Evolutionary conservation across 2,888 invertebrate species (phyloP).

Genomic region (Liposcelis brunnea): DNA sequence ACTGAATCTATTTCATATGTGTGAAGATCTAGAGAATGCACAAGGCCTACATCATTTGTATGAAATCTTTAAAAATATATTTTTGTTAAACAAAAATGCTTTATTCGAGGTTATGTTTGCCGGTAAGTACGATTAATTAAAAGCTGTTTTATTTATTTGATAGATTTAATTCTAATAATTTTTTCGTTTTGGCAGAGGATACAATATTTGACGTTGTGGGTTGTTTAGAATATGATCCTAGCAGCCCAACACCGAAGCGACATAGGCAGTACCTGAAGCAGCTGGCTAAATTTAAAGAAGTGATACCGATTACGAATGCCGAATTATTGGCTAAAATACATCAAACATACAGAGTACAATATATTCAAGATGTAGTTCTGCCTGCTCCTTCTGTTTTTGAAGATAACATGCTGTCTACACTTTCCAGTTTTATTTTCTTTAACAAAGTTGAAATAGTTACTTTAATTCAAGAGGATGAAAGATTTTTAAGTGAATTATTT

Average conservation of each 20-base stretch:
- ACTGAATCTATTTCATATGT: constrained; percentile 86
- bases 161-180: neutral
- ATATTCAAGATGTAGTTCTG: constrained; percentile 96
- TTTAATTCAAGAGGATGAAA: constrained; percentile 87
- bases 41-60: constrained; percentile 90
- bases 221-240: constrained; percentile 94
- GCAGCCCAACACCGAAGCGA: constrained; percentile 64
- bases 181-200: constrained; percentile 38
- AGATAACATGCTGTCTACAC: constrained; percentile 92
- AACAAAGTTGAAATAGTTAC: constrained; percentile 99
- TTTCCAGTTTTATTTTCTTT: constrained; percentile 98
- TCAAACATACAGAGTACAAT: constrained; percentile 98
- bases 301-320: constrained; percentile 85
- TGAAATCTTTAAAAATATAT: constrained; percentile 97
- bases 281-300: constrained; percentile 80
- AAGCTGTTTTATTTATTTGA: constrained; percentile 16
- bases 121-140: too few relatives aligned
- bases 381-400: constrained; percentile 98
- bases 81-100: constrained; percentile 92
- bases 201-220: constrained; percentile 96
- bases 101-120: constrained; percentile 96
- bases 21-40: constrained; percentile 90
- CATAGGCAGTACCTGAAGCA: constrained; percentile 93
- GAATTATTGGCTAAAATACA: constrained; percentile 96
- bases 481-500: constrained; percentile 89